These are phyloP conservation scores for Coturnix japonica DNA, from an alignment of 2,113 vertebrate genomes.

Conservation along the genomic window DNA sequence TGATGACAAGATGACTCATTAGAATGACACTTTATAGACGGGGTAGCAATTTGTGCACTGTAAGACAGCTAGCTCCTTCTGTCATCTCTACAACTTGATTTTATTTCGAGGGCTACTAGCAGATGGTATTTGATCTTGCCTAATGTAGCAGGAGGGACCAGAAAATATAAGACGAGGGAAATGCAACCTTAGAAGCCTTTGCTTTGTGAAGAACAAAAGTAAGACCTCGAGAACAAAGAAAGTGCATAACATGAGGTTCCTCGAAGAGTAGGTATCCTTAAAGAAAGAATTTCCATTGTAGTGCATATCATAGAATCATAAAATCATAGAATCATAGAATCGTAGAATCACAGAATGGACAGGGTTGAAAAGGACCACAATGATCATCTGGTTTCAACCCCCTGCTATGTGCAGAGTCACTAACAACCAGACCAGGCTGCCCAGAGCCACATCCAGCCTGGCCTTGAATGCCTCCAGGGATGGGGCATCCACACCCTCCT, in stretches of 20 bases:
- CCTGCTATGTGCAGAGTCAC: too few species aligned
- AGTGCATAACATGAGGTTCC: neutral
- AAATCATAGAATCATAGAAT: too few species aligned
- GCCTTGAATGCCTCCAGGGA: too few species aligned
- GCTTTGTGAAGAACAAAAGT: neutral
- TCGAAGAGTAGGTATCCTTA: neutral
- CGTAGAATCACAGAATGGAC: too few species aligned
- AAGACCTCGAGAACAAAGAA: neutral
- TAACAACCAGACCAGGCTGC: too few species aligned
- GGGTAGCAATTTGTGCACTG: neutral
- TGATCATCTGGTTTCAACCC: too few species aligned
- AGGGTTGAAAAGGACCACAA: too few species aligned
- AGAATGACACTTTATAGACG: slow-evolving; percentile 10
- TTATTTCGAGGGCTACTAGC: neutral
- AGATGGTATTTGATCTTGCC: neutral
- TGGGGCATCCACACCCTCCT: too few species aligned
- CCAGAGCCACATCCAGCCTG: too few species aligned
- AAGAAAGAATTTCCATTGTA: neutral
- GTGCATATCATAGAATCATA: neutral
- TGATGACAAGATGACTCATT: slow-evolving; percentile 13
- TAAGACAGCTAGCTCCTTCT: neutral
- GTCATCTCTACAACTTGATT: neutral
- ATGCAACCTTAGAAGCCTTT: neutral
- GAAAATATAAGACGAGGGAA: neutral
- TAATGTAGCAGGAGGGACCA: neutral